A percentile compares a stretch with the other conserved stretches of the same genome.
Evolutionary conservation across 2,888 invertebrate species (phyloP).

Genomic region (Drosophila vallismaia): DNA sequence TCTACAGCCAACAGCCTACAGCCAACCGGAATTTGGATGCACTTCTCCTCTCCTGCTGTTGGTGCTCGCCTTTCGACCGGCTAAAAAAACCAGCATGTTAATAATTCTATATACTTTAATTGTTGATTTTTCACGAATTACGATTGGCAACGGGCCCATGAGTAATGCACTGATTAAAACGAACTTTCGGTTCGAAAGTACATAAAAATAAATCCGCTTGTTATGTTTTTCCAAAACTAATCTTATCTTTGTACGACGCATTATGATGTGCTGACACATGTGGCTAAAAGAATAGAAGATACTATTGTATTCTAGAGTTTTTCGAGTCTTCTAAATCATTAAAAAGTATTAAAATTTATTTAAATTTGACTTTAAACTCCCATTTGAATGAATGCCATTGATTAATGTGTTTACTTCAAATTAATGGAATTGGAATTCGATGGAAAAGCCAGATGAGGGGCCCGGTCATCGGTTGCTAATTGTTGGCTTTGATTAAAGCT

Average conservation of each 20-base stretch:
- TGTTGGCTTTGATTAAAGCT: conserved; percentile 34
- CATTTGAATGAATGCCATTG: conserved; percentile 11
- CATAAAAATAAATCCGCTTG: conserved; percentile 11
- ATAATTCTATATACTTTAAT: conserved; percentile 18
- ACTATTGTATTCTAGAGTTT: neutral
- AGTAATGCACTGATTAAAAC: conserved; percentile 38
- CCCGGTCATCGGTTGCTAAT: conserved; percentile 23
- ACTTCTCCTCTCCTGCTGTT: neutral
- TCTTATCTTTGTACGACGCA: neutral
- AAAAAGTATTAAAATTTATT: too few relatives aligned
- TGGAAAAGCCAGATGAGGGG: conserved; percentile 5
- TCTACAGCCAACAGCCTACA: neutral
- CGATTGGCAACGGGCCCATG: conserved; percentile 13
- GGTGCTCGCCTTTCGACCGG: conserved; percentile 13
- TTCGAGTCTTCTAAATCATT: too few relatives aligned
- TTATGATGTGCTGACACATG: neutral
- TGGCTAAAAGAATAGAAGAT: neutral
- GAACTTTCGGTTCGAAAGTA: conserved; percentile 26
- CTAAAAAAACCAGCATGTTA: conserved; percentile 39
- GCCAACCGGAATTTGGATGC: neutral
- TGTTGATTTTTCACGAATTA: conserved; percentile 28
- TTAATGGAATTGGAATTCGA: conserved; percentile 16
- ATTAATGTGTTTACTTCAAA: conserved; percentile 54
- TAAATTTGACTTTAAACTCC: neutral
- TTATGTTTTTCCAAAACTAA: conserved; percentile 20